A percentile compares a stretch with the other conserved stretches of the same genome.
phyloP scores from a whole-genome alignment of 2,797 vertebrate species.

The Hoplostethus mediterraneus region DNA sequence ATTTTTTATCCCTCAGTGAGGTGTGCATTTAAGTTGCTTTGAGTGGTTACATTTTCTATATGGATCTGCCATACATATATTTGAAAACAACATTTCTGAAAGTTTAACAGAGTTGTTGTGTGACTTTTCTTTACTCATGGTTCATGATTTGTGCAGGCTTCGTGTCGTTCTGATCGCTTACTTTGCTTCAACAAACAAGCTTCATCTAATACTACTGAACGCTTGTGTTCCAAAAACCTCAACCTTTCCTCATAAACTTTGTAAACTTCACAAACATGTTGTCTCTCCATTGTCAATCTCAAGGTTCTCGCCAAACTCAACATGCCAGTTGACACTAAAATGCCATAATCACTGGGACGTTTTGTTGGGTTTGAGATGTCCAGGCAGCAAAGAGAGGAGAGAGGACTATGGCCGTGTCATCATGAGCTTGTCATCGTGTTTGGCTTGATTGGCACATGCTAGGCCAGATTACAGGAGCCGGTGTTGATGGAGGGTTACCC shows the following conservation, averaged over 20 bases:
- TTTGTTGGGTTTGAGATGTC: slow-evolving; percentile 74
- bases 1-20: neutral
- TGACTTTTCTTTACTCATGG: slow-evolving; percentile 7
- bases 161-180: slow-evolving; percentile 49
- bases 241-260: slow-evolving; percentile 66
- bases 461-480: slow-evolving; percentile 72
- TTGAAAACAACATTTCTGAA: neutral
- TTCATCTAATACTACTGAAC: slow-evolving; percentile 53
- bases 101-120: neutral
- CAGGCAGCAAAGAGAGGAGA: slow-evolving; percentile 69
- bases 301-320: slow-evolving; percentile 65
- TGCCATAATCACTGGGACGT: slow-evolving; percentile 79
- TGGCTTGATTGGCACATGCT: slow-evolving; percentile 80
- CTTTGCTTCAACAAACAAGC: slow-evolving; percentile 41
- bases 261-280: slow-evolving; percentile 69
- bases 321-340: slow-evolving; percentile 82
- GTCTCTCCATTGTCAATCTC: slow-evolving; percentile 74
- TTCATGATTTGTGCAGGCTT: slow-evolving; percentile 18
- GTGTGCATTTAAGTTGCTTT: neutral
- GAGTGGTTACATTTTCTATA: slow-evolving; percentile 1
- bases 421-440: slow-evolving; percentile 70
- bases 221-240: slow-evolving; percentile 58
- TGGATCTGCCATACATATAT: neutral
- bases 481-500: slow-evolving; percentile 78
- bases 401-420: slow-evolving; percentile 76